Percentiles rank a stretch among this genome's conserved stretches.
phyloP scores from a whole-genome alignment of 2,888 invertebrate species.

The Carabus problematicus region DNA sequence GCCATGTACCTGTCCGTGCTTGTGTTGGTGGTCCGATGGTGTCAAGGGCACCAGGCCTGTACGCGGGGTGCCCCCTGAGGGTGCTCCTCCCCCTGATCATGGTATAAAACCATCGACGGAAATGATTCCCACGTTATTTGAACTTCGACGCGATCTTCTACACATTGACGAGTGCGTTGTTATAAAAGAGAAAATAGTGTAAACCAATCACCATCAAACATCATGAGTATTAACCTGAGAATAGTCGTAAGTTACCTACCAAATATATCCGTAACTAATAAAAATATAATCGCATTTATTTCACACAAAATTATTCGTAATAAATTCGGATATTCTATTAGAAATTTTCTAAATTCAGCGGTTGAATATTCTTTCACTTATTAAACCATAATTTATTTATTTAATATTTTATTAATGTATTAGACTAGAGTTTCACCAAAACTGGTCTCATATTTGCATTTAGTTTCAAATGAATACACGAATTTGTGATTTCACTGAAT shows the following conservation, averaged over 20 bases:
- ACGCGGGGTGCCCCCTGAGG: slow-evolving; percentile 9
- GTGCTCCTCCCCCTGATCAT: slow-evolving; percentile 23
- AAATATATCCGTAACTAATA: too few relatives aligned
- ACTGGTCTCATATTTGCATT: too few relatives aligned
- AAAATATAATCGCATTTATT: too few relatives aligned
- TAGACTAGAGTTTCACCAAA: too few relatives aligned
- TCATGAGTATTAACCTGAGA: slow-evolving; percentile 26
- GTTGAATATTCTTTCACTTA: too few relatives aligned
- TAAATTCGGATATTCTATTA: too few relatives aligned
- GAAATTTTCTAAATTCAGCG: too few relatives aligned
- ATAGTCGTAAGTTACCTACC: slow-evolving; percentile 20
- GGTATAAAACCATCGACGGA: slow-evolving; percentile 20
- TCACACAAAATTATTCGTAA: too few relatives aligned
- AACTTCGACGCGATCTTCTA: not conserved
- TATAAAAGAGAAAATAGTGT: not conserved
- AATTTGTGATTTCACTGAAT: too few relatives aligned
- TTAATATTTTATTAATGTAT: too few relatives aligned
- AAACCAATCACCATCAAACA: not conserved
- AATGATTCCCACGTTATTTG: slow-evolving; percentile 27
- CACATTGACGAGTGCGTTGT: not conserved
- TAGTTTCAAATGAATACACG: too few relatives aligned
- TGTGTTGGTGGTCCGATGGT: slow-evolving; percentile 14
- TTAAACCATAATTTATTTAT: too few relatives aligned
- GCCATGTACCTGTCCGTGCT: not conserved
- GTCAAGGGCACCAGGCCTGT: slow-evolving; percentile 26